These are phyloP conservation scores for Meloidogyne floridensis DNA, from an alignment of 1,140 invertebrate genomes.

Conservation along the genomic window DNA sequence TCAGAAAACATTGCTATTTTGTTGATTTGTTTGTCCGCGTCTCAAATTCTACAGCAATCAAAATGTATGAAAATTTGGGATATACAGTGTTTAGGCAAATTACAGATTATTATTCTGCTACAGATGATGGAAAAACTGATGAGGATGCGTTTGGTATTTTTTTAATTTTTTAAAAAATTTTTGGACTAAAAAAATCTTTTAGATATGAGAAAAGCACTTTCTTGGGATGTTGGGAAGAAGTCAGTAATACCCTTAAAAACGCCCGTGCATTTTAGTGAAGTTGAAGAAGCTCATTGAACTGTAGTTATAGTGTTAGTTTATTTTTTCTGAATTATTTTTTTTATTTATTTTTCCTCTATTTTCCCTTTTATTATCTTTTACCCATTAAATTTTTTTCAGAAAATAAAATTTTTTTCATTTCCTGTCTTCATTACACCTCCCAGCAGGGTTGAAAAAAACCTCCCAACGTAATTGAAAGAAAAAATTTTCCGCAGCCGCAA, in stretches of 20 bases:
- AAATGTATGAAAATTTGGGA: constrained; percentile 95
- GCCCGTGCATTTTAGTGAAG: constrained; percentile 90
- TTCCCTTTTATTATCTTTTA: neutral
- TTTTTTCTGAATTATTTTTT: neutral
- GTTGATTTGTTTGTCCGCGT: constrained; percentile 98
- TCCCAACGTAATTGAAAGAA: no score
- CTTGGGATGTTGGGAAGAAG: constrained; percentile 85
- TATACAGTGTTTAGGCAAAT: constrained; percentile 94
- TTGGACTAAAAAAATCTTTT: constrained; percentile 64
- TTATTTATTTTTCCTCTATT: neutral
- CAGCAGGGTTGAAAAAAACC: no score
- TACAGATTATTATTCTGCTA: constrained; percentile 91
- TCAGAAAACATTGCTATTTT: constrained; percentile 90
- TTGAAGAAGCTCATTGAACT: constrained; percentile 72
- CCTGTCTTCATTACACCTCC: no score
- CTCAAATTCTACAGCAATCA: constrained; percentile 92
- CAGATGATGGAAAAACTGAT: constrained; percentile 72
- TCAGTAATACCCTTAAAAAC: constrained; percentile 88
- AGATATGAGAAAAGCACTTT: constrained; percentile 98
- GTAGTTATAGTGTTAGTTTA: neutral
- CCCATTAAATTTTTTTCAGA: neutral
- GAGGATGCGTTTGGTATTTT: constrained; percentile 93
- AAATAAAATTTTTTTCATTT: no score
- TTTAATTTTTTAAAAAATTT: constrained; percentile 27
- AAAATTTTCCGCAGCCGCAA: no score